Evolutionary conservation across 2,797 vertebrate species (phyloP).

Genomic region (Acropternis orthonyx): DNA sequence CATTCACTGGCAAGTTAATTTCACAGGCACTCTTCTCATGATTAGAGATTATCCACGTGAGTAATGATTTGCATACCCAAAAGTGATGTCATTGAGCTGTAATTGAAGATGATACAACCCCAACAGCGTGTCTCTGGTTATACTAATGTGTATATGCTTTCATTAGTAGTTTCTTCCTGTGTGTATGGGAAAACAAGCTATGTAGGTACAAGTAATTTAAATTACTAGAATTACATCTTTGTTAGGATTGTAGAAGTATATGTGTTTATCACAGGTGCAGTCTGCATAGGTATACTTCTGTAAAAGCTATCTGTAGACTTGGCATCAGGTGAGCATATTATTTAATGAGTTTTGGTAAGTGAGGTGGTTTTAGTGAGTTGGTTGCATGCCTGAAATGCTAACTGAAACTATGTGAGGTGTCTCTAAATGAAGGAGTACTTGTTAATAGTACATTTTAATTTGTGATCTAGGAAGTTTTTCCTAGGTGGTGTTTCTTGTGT

Average conservation of each 20-base stretch:
- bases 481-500: not conserved
- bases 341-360: not conserved
- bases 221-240: not conserved
- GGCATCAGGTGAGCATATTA: rapidly evolving
- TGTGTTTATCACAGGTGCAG: not conserved
- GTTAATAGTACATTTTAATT: not conserved
- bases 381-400: not conserved
- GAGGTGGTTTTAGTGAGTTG: not conserved
- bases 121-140: not conserved
- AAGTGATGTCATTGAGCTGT: constrained; percentile 42
- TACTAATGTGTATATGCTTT: not conserved
- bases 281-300: not conserved
- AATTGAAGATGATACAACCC: constrained; percentile 37
- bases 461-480: constrained; percentile 18
- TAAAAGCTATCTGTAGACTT: not conserved
- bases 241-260: not conserved
- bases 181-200: not conserved
- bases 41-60: constrained; percentile 37
- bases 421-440: not conserved
- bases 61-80: constrained; percentile 25
- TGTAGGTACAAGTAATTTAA: not conserved
- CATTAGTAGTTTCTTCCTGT: not conserved
- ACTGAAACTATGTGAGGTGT: not conserved
- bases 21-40: constrained; percentile 27
- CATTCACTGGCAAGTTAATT: constrained; percentile 29